A percentile compares a stretch with the other conserved stretches of the same genome.
Conservation (phyloP, 2,888 invertebrate species). For the Sipha maydis region DNA sequence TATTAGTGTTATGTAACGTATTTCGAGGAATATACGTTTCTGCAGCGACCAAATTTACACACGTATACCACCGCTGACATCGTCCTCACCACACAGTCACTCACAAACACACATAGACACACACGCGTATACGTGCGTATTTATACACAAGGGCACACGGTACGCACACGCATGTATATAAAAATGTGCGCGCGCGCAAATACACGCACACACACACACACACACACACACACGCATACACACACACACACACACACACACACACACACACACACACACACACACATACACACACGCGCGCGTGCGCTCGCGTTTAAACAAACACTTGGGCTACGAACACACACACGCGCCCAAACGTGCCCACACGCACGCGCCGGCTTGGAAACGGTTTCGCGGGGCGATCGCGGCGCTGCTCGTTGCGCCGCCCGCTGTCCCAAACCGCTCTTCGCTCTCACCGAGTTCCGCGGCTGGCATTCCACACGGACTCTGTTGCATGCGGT, state of each 20-base stretch:
- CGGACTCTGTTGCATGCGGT: conserved; percentile 56
- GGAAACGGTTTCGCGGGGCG: conserved; percentile 39
- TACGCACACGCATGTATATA: not conserved
- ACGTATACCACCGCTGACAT: not conserved
- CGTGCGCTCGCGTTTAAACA: not conserved
- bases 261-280: not conserved
- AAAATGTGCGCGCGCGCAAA: not conserved
- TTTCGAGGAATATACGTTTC: not conserved
- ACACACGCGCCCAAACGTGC: not conserved
- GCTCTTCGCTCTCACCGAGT: conserved; percentile 22
- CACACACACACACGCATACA: not conserved
- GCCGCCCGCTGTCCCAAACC: not conserved
- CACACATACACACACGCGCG: not conserved
- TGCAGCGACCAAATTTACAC: not conserved
- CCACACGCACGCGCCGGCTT: not conserved
- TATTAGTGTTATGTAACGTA: too few species aligned
- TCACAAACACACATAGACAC: not conserved
- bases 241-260: too few species aligned
- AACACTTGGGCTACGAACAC: not conserved
- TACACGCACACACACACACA: not conserved
- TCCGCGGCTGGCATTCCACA: conserved; percentile 26
- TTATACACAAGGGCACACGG: not conserved
- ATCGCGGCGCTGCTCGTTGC: conserved; percentile 28
- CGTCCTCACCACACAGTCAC: not conserved
- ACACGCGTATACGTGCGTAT: not conserved